Evolutionary conservation across 1,140 invertebrate genomes (phyloP).

Genomic region (Drosophila trapezifrons): DNA sequence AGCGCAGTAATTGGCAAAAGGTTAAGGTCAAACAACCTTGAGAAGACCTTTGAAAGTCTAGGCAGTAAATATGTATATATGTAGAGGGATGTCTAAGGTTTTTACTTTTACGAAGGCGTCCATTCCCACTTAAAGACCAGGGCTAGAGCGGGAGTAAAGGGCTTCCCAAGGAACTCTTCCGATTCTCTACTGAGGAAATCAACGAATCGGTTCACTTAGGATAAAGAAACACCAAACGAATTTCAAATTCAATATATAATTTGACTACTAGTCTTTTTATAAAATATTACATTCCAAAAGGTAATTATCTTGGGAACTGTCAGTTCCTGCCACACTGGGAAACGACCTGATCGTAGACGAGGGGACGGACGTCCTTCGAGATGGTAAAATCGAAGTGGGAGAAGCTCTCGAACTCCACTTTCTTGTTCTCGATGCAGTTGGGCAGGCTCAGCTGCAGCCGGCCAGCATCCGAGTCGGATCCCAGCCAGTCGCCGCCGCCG

Average conservation of each 20-base stretch:
- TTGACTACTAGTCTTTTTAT: not conserved
- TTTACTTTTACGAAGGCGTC: no score
- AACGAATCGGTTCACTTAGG: no score
- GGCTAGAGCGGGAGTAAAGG: no score
- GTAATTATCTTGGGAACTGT: not conserved
- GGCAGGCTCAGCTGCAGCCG: conserved; percentile 13
- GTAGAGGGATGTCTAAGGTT: no score
- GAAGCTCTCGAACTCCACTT: conserved; percentile 5
- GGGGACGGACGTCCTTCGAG: conserved; percentile 17
- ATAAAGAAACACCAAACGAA: no score
- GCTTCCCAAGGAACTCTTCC: no score
- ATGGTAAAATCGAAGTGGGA: conserved; percentile 52
- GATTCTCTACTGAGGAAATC: no score
- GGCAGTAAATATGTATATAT: not conserved
- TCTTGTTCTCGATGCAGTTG: conserved; percentile 30
- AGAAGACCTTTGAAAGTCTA: not conserved
- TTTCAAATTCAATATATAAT: no score
- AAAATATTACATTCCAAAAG: not conserved
- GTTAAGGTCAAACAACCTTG: not conserved
- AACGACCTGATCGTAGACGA: conserved; percentile 29
- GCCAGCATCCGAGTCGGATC: not conserved
- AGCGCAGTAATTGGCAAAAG: not conserved
- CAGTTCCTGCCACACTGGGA: not conserved
- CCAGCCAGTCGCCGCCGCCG: conserved; percentile 40
- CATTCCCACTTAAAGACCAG: not conserved